Conservation (phyloP, 2,113 vertebrate genomes). For the Notechis scutatus region DNA sequence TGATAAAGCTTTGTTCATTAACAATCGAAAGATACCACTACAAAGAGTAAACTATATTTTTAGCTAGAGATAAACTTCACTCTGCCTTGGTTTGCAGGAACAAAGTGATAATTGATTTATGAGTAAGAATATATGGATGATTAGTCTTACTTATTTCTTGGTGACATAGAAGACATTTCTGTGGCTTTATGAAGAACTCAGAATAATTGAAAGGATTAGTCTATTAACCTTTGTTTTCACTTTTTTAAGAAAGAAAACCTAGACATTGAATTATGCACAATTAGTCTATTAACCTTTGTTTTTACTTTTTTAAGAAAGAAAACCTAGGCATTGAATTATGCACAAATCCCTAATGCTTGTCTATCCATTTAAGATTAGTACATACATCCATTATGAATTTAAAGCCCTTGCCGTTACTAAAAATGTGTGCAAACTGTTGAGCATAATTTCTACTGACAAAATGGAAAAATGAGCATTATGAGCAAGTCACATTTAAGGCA, state of each 20-base stretch:
- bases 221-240: neutral
- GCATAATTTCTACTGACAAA: slow-evolving; percentile 21
- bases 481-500: slow-evolving; percentile 12
- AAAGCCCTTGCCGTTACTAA: neutral
- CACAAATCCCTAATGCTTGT: neutral
- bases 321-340: neutral
- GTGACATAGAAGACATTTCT: neutral
- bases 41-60: neutral
- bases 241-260: neutral
- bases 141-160: neutral
- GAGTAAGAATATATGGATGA: no score
- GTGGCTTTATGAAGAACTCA: neutral
- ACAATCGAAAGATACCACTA: neutral
- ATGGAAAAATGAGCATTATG: neutral
- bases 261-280: neutral
- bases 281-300: neutral
- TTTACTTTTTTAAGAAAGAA: neutral
- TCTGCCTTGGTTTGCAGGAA: neutral
- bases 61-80: neutral
- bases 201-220: neutral
- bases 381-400: neutral
- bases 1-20: neutral
- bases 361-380: neutral
- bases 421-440: slow-evolving; percentile 12
- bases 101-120: neutral